Conservation (phyloP, 1,140 invertebrate species). For the Euglossa dilemma region DNA sequence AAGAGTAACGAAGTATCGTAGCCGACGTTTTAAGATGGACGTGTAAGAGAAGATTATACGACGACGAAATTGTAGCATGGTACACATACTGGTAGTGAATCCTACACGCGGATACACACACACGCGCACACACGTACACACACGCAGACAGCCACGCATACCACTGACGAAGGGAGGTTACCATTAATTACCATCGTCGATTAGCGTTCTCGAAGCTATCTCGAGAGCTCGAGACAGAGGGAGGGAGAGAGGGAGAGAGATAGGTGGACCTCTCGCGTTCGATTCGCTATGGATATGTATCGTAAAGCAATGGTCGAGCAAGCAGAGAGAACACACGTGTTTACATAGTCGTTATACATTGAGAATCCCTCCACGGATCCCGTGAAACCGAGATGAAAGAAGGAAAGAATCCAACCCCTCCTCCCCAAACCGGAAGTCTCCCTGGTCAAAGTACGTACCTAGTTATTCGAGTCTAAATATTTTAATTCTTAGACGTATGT, state of each 20-base stretch:
- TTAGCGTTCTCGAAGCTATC: conserved; percentile 74
- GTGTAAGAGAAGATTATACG: conserved; percentile 33
- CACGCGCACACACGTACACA: conserved; percentile 2
- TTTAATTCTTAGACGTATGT: conserved; percentile 71
- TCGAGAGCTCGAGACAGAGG: neutral
- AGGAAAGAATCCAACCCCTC: neutral
- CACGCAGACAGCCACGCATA: conserved; percentile 8
- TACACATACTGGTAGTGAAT: conserved; percentile 57
- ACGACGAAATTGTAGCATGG: conserved; percentile 34
- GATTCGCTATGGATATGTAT: conserved; percentile 64
- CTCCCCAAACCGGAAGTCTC: neutral
- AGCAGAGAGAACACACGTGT: conserved; percentile 1
- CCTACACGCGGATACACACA: conserved; percentile 22
- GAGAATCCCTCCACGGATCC: conserved; percentile 53
- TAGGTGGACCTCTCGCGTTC: conserved; percentile 53
- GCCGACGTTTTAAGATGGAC: conserved; percentile 4
- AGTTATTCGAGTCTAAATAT: conserved; percentile 77
- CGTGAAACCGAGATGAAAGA: conserved; percentile 5
- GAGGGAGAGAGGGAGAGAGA: conserved; percentile 20
- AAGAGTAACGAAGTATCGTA: conserved; percentile 5
- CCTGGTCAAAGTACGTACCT: conserved; percentile 57
- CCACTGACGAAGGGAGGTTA: conserved; percentile 35
- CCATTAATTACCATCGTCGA: conserved; percentile 75
- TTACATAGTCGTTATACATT: conserved; percentile 60
- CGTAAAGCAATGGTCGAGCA: conserved; percentile 57